These are phyloP conservation scores for Phycodurus eques DNA, from an alignment of 2,113 vertebrate species.

Conservation along the genomic window DNA sequence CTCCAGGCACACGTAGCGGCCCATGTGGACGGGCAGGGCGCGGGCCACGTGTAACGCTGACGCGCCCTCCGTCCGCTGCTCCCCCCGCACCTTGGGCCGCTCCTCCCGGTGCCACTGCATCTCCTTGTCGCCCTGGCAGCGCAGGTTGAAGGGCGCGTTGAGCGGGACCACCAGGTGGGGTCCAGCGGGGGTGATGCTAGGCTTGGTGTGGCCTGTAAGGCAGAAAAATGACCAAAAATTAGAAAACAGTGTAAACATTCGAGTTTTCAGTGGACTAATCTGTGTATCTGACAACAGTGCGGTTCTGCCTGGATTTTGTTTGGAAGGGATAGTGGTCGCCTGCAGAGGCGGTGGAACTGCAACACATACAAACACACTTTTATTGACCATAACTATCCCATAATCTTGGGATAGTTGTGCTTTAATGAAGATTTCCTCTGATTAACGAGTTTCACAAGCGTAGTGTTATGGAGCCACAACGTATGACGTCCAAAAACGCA, in stretches of 20 bases:
- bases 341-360: no score
- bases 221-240: neutral
- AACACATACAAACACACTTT: no score
- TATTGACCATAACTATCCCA: no score
- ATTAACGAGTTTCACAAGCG: neutral
- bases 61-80: constrained; percentile 33
- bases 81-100: constrained; percentile 38
- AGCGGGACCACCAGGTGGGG: constrained; percentile 55
- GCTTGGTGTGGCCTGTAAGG: constrained; percentile 62
- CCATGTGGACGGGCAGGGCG: constrained; percentile 59
- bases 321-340: no score
- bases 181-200: constrained; percentile 56
- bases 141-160: constrained; percentile 56
- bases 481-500: neutral
- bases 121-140: constrained; percentile 58
- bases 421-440: neutral
- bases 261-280: neutral
- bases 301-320: no score
- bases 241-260: neutral
- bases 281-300: no score
- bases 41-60: constrained; percentile 40
- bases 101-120: constrained; percentile 69
- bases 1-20: constrained; percentile 84
- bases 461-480: no score
- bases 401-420: neutral